These are phyloP conservation scores for Quiscalus mexicanus DNA, from an alignment of 2,113 vertebrate species.

Conservation along the genomic window DNA sequence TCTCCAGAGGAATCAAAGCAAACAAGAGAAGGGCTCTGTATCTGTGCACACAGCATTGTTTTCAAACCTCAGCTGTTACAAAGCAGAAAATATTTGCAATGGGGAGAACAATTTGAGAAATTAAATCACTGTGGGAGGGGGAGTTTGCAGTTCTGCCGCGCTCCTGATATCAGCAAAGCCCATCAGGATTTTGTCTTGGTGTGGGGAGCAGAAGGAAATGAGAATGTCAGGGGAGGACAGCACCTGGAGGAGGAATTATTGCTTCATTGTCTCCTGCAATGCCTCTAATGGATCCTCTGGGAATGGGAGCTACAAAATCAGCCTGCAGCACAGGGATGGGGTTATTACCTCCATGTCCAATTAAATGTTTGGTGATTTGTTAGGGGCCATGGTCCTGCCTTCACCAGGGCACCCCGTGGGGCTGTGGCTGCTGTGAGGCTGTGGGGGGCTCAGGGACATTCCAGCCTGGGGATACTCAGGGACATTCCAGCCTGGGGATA, in stretches of 20 bases:
- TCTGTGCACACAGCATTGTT: neutral
- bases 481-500: too few species aligned
- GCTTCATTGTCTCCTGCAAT: neutral
- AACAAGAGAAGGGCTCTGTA: neutral
- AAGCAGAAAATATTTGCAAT: slow-evolving; percentile 26
- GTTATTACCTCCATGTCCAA: neutral
- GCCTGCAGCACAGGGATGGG: neutral
- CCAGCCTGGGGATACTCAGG: too few species aligned
- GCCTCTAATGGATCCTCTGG: neutral
- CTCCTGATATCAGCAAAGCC: neutral
- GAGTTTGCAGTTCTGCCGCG: neutral
- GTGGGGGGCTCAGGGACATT: too few species aligned
- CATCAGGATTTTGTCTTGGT: neutral
- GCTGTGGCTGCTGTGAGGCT: neutral
- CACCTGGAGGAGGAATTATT: neutral
- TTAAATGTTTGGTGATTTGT: neutral
- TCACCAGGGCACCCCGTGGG: neutral
- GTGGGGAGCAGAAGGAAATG: neutral
- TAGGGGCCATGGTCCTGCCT: neutral
- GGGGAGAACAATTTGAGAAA: neutral
- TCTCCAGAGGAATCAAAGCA: slow-evolving; percentile 20
- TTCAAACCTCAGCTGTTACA: slow-evolving; percentile 26
- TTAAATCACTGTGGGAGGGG: neutral
- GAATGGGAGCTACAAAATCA: neutral
- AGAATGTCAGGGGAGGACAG: neutral